Conservation (phyloP, 2,888 invertebrate genomes). For the Ornithoptera alexandrae region DNA sequence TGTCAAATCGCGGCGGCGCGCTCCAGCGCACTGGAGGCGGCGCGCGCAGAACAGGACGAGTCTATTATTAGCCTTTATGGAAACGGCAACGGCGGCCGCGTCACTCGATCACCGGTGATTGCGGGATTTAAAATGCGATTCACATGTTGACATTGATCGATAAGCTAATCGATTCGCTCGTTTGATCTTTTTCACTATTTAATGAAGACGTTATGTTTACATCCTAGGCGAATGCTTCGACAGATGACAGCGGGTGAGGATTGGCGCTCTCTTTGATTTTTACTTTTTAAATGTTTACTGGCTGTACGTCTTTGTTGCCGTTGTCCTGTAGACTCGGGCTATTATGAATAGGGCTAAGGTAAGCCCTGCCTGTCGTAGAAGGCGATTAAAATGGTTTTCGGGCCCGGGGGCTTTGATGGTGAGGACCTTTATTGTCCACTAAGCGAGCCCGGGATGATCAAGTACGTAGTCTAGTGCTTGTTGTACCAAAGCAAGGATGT, state of each 20-base stretch:
- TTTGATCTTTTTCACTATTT: slow-evolving; percentile 19
- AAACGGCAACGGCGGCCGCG: slow-evolving; percentile 16
- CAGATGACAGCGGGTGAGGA: neutral
- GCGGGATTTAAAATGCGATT: slow-evolving; percentile 42
- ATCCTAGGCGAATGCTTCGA: slow-evolving; percentile 1
- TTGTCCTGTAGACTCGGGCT: too few relatives aligned
- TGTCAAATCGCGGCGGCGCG: slow-evolving; percentile 22
- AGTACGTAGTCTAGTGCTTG: too few relatives aligned
- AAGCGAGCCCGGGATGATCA: too few relatives aligned
- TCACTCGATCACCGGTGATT: slow-evolving; percentile 15
- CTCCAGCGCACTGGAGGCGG: slow-evolving; percentile 28
- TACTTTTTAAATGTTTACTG: too few relatives aligned
- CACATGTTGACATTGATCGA: slow-evolving; percentile 19
- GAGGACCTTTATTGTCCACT: too few relatives aligned
- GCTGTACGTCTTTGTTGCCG: too few relatives aligned
- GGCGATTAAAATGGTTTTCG: too few relatives aligned
- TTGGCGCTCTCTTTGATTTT: too few relatives aligned
- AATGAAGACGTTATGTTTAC: slow-evolving; percentile 15
- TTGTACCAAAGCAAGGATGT: too few relatives aligned
- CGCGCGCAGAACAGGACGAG: slow-evolving; percentile 20
- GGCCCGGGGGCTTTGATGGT: too few relatives aligned
- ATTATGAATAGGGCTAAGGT: too few relatives aligned
- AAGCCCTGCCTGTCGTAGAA: too few relatives aligned
- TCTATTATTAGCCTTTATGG: slow-evolving; percentile 29
- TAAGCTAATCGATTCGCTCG: slow-evolving; percentile 1